Evolutionary conservation across 2,888 invertebrate species (phyloP).

Genomic region (Eilema sororculum): DNA sequence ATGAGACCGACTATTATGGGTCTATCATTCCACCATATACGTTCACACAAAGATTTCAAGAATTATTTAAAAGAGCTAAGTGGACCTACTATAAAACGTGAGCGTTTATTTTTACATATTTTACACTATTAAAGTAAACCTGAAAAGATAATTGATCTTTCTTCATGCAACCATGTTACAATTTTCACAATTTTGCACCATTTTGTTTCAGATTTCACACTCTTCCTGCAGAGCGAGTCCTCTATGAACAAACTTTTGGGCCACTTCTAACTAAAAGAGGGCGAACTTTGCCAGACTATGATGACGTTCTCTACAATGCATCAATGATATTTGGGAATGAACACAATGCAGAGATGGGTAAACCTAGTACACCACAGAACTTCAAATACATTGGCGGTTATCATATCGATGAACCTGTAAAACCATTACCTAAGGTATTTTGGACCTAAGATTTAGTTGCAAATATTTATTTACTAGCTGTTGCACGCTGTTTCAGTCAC

Average conservation of each 20-base stretch:
- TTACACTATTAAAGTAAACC: too few species aligned
- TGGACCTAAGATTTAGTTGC: background rate
- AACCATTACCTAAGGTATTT: conserved; percentile 65
- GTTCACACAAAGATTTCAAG: conserved; percentile 51
- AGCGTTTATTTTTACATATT: conserved; percentile 8
- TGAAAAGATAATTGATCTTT: too few species aligned
- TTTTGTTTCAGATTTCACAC: conserved; percentile 36
- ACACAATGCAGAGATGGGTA: conserved; percentile 26
- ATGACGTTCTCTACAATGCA: conserved; percentile 47
- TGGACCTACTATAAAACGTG: conserved; percentile 54
- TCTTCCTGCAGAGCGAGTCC: conserved; percentile 32
- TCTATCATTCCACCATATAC: conserved; percentile 51
- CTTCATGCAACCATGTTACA: background rate
- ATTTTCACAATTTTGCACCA: background rate
- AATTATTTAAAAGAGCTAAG: conserved; percentile 51
- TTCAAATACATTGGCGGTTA: conserved; percentile 43
- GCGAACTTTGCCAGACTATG: conserved; percentile 40
- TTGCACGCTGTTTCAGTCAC: too few species aligned
- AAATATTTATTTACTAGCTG: background rate
- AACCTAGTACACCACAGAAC: conserved; percentile 42
- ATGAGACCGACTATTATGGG: conserved; percentile 52
- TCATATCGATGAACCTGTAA: conserved; percentile 50
- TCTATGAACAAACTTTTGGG: conserved; percentile 53
- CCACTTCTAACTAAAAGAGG: conserved; percentile 41
- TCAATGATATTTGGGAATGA: conserved; percentile 52